phyloP scores from a whole-genome alignment of 2,113 vertebrate genomes.

The Oostethus manadensis region DNA sequence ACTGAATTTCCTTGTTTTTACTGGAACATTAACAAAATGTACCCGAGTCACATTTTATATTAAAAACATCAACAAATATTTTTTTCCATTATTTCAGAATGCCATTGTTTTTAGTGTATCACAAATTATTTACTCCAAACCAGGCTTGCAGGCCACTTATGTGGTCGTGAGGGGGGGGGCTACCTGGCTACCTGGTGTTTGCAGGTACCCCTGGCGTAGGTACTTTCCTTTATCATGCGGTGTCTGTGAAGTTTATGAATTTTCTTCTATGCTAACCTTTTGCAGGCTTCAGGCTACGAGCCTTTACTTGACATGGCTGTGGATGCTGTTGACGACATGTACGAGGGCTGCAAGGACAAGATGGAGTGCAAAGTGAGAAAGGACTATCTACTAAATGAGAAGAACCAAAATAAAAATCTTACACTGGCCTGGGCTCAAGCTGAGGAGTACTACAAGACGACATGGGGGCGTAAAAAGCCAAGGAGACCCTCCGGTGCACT shows the following conservation, averaged over 20 bases:
- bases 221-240: no score
- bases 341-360: conserved; percentile 22
- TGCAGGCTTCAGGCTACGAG: conserved; percentile 1
- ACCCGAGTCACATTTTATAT: no score
- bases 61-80: no score
- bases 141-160: no score
- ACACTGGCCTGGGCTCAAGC: conserved; percentile 23
- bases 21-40: no score
- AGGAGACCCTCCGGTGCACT: background rate
- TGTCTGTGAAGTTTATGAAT: background rate
- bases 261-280: background rate
- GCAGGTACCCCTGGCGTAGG: no score
- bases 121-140: no score
- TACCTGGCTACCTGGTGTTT: no score
- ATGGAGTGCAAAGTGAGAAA: conserved; percentile 28
- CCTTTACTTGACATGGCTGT: conserved; percentile 22
- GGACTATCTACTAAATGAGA: conserved; percentile 30
- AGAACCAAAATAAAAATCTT: conserved; percentile 14
- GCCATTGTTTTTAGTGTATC: no score
- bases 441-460: conserved; percentile 35
- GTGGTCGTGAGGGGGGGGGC: no score
- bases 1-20: no score
- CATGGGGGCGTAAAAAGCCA: conserved; percentile 7
- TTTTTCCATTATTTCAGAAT: no score
- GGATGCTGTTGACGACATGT: conserved; percentile 39